A percentile compares a stretch with the other conserved stretches of the same genome.
Evolutionary conservation across 2,797 vertebrate species (phyloP).

Genomic region (Sibirionetta formosa): DNA sequence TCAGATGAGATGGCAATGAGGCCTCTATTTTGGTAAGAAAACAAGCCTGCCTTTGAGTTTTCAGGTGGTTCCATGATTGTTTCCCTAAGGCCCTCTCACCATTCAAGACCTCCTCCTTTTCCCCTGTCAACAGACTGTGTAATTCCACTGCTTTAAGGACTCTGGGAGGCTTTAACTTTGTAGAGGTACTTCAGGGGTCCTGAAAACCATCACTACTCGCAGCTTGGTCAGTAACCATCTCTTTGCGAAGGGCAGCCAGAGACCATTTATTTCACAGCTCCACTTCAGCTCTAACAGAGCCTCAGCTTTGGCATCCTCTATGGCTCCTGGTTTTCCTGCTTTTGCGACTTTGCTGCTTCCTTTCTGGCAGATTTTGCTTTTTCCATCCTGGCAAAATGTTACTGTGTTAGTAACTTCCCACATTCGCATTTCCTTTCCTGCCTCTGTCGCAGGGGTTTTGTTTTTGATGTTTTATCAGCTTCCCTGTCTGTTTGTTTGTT

Average conservation of each 20-base stretch:
- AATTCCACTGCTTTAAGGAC: background rate
- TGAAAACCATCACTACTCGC: background rate
- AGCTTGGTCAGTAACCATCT: background rate
- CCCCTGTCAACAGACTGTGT: background rate
- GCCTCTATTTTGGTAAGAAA: slow-evolving; percentile 9
- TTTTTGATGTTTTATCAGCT: background rate
- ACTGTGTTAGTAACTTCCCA: background rate
- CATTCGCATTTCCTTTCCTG: background rate
- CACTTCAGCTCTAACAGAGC: background rate
- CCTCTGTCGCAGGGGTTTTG: background rate
- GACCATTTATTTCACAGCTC: background rate
- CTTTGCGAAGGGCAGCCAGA: background rate
- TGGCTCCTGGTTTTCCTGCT: background rate
- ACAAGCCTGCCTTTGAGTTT: background rate
- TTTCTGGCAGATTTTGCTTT: background rate
- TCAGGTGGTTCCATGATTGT: background rate
- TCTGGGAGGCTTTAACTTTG: background rate
- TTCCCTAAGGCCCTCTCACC: background rate
- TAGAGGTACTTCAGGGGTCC: background rate
- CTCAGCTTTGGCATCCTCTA: background rate
- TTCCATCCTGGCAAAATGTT: background rate
- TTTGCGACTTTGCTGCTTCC: background rate
- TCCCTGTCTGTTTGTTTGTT: background rate
- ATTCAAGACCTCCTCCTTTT: background rate
- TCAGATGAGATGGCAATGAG: background rate